Conservation (phyloP, 2,888 invertebrate genomes). For the Eucriotettix oculatus region DNA sequence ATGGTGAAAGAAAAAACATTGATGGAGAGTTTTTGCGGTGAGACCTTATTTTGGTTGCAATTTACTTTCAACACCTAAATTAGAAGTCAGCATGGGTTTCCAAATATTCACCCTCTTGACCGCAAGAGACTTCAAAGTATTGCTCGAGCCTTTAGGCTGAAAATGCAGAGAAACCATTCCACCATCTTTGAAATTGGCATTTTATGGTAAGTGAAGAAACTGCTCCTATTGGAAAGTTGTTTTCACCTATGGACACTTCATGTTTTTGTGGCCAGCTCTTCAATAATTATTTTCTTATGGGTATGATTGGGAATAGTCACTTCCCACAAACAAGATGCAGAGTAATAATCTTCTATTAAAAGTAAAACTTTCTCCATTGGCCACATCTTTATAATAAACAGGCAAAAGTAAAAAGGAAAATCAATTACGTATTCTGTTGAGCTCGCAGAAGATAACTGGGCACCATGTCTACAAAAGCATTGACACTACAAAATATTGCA, state of each 20-base stretch:
- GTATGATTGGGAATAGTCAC: no score
- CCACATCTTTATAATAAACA: no score
- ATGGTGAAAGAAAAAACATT: not conserved
- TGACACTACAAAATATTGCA: no score
- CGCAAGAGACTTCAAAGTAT: no score
- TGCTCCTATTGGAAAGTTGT: not conserved
- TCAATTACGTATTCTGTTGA: no score
- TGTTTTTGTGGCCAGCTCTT: not conserved
- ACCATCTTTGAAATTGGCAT: not conserved
- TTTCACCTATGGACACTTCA: not conserved
- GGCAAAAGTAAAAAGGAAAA: no score
- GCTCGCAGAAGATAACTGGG: no score
- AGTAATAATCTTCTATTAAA: no score
- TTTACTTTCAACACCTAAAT: not conserved
- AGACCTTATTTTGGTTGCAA: not conserved
- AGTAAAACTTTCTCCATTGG: no score
- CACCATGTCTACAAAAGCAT: no score
- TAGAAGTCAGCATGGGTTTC: not conserved
- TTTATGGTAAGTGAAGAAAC: not conserved
- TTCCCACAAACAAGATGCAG: no score
- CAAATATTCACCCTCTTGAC: not conserved
- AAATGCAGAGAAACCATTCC: not conserved
- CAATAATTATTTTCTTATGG: not conserved
- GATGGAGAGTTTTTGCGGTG: not conserved
- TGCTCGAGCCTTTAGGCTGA: not conserved